Evolutionary conservation across 2,888 invertebrate species (phyloP).

Genomic region (Eubasilissa splendida): DNA sequence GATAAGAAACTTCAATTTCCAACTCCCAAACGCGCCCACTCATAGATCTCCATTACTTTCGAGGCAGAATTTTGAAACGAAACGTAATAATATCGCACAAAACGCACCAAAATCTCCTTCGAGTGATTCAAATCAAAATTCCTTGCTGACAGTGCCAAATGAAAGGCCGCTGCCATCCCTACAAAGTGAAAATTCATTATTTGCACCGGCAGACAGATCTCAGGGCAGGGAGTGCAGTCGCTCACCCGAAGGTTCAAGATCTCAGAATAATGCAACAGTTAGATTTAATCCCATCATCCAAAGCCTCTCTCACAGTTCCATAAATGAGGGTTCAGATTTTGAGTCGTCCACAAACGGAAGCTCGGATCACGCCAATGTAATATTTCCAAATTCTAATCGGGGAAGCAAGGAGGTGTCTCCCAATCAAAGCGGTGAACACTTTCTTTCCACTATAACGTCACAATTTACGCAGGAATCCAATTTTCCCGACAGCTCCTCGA

Average conservation of each 20-base stretch:
- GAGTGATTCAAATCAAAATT: constrained; percentile 35
- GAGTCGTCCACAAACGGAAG: constrained; percentile 65
- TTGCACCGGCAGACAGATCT: constrained; percentile 56
- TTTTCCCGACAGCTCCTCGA: constrained; percentile 48
- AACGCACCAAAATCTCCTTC: constrained; percentile 25
- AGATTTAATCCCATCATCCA: constrained; percentile 77
- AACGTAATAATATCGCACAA: constrained; percentile 1
- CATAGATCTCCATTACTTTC: constrained; percentile 53
- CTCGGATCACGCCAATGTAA: constrained; percentile 59
- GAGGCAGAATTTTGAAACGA: constrained; percentile 21
- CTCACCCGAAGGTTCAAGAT: constrained; percentile 53
- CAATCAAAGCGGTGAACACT: constrained; percentile 58
- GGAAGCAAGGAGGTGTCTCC: constrained; percentile 51
- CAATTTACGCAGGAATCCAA: constrained; percentile 52
- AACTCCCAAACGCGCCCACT: constrained; percentile 76
- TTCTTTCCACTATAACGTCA: constrained; percentile 47
- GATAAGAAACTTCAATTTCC: constrained; percentile 89
- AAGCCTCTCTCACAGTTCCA: constrained; percentile 68
- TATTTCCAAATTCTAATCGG: constrained; percentile 58
- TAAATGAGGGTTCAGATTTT: constrained; percentile 61
- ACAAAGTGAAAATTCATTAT: constrained; percentile 34
- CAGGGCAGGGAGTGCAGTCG: constrained; percentile 47
- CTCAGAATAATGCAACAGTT: constrained; percentile 68
- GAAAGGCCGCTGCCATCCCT: constrained; percentile 15
- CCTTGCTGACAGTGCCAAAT: neutral